Conservation (phyloP, 2,888 invertebrate genomes). For the Drosophila bunnanda region DNA sequence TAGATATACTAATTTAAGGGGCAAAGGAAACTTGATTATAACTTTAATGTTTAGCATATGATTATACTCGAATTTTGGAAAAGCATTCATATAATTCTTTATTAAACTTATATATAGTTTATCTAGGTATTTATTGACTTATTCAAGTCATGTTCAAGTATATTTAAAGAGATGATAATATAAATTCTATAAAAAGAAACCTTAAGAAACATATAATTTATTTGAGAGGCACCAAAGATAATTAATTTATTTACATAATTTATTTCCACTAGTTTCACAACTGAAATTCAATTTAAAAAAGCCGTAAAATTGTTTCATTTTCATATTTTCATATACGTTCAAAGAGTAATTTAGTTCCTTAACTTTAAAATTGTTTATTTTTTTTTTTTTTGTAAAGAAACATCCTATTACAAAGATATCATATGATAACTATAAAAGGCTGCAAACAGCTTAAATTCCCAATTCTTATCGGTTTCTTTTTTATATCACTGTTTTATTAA, state of each 20-base stretch:
- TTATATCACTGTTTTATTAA: conserved; percentile 15
- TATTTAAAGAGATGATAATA: not conserved
- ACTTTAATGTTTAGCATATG: not conserved
- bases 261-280: too few species aligned
- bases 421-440: not conserved
- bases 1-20: not conserved
- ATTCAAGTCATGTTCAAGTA: not conserved
- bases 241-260: too few species aligned
- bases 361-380: not conserved
- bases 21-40: not conserved
- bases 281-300: too few species aligned
- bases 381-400: not conserved
- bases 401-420: not conserved
- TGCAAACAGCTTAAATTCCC: not conserved
- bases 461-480: not conserved
- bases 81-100: not conserved
- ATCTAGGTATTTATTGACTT: not conserved
- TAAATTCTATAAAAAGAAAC: not conserved
- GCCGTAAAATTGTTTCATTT: too few species aligned
- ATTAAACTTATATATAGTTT: not conserved
- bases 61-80: not conserved
- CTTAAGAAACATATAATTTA: not conserved
- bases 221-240: not conserved
- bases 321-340: not conserved
- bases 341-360: not conserved